These are phyloP conservation scores for Popillia japonica DNA, from an alignment of 1,140 invertebrate species.

Conservation along the genomic window DNA sequence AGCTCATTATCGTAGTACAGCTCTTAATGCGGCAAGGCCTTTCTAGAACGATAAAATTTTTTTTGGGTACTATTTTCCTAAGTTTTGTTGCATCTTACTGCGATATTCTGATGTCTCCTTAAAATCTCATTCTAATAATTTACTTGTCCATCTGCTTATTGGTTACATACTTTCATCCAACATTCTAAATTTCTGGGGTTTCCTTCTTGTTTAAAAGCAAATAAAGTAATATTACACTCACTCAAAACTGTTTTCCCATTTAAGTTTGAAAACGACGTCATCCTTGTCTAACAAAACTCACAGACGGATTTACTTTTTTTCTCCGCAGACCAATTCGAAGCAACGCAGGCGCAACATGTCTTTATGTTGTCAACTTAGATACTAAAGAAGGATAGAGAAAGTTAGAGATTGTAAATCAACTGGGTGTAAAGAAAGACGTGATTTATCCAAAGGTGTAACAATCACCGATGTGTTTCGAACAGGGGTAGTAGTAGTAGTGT, in stretches of 20 bases:
- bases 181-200: no score
- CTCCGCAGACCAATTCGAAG: neutral
- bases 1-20: no score
- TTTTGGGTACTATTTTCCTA: no score
- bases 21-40: no score
- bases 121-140: no score
- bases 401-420: constrained; percentile 22
- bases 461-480: constrained; percentile 11
- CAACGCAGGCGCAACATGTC: neutral
- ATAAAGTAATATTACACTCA: neutral
- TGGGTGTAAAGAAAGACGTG: constrained; percentile 28
- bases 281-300: neutral
- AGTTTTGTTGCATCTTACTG: no score
- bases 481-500: neutral
- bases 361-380: constrained; percentile 17
- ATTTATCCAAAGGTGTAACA: constrained; percentile 32
- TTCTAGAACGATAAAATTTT: no score
- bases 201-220: neutral
- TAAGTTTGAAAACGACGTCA: neutral
- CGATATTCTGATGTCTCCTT: no score
- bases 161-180: no score
- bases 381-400: neutral
- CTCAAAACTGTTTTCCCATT: neutral
- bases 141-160: no score
- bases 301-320: neutral